phyloP scores from a whole-genome alignment of 2,888 invertebrate species.

The Epinotia ramella region DNA sequence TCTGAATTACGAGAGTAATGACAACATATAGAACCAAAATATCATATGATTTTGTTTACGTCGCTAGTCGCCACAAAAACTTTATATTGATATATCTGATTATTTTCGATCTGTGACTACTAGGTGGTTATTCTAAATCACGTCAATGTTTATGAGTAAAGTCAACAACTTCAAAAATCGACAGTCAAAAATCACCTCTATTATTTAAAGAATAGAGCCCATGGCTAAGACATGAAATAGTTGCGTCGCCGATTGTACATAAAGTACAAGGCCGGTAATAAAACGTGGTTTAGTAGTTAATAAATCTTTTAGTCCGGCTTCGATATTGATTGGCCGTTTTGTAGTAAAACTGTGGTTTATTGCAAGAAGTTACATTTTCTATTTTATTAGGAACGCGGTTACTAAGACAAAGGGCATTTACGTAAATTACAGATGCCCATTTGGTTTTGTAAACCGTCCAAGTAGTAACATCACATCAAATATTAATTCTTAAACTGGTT shows the following conservation, averaged over 20 bases:
- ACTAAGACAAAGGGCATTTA: neutral
- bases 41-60: no score
- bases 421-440: no score
- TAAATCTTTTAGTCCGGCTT: conserved; percentile 20
- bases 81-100: conserved; percentile 7
- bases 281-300: conserved; percentile 30
- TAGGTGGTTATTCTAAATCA: conserved; percentile 35
- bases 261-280: conserved; percentile 29
- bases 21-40: no score
- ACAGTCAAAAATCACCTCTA: neutral
- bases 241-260: conserved; percentile 4
- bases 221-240: neutral
- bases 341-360: conserved; percentile 22
- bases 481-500: no score
- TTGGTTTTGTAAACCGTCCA: no score
- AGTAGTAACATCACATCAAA: no score
- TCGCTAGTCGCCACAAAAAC: neutral
- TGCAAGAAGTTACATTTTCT: neutral
- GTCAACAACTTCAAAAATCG: neutral
- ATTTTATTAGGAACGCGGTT: neutral
- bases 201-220: neutral
- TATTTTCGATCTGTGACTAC: conserved; percentile 12
- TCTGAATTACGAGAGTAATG: no score
- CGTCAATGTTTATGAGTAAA: conserved; percentile 20
- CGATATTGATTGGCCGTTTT: conserved; percentile 17